A percentile compares a stretch with the other conserved stretches of the same genome.
Conservation (phyloP, 2,888 invertebrate genomes). For the Drosophila paracracens region DNA sequence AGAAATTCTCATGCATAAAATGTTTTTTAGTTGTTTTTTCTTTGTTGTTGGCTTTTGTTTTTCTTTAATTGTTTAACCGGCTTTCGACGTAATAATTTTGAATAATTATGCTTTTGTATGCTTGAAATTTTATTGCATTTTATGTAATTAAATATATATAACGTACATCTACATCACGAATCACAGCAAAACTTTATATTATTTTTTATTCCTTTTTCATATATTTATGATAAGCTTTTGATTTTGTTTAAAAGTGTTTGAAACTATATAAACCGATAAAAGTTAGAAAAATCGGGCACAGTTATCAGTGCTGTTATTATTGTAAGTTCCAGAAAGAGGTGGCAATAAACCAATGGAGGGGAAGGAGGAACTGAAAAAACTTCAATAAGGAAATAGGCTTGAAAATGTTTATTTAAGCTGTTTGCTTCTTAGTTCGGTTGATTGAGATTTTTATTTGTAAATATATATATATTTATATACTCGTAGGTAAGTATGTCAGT, state of each 20-base stretch:
- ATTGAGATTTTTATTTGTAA: constrained; percentile 65
- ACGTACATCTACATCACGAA: constrained; percentile 81
- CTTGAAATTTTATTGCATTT: constrained; percentile 76
- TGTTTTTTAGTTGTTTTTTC: constrained; percentile 45
- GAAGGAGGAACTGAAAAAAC: constrained; percentile 27
- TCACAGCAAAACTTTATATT: constrained; percentile 85
- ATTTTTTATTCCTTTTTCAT: constrained; percentile 59
- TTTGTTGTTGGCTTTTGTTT: constrained; percentile 26
- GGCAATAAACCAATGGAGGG: constrained; percentile 33
- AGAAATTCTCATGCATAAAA: constrained; percentile 77
- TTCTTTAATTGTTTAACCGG: constrained; percentile 38
- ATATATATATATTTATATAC: constrained; percentile 60
- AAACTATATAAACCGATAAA: constrained; percentile 34
- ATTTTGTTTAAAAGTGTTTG: constrained; percentile 31
- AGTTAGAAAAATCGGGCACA: constrained; percentile 31
- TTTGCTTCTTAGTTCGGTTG: constrained; percentile 62
- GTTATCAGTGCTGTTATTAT: constrained; percentile 28
- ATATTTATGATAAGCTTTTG: constrained; percentile 64
- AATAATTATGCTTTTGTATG: constrained; percentile 69
- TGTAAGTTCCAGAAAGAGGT: constrained; percentile 27
- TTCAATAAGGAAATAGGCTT: constrained; percentile 30
- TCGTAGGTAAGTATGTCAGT: constrained; percentile 79
- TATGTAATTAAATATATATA: constrained; percentile 82
- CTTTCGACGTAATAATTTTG: constrained; percentile 67
- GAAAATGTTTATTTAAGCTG: constrained; percentile 41